Evolutionary conservation across 2,113 vertebrate genomes (phyloP).

Genomic region (Phyllostomus hastatus): DNA sequence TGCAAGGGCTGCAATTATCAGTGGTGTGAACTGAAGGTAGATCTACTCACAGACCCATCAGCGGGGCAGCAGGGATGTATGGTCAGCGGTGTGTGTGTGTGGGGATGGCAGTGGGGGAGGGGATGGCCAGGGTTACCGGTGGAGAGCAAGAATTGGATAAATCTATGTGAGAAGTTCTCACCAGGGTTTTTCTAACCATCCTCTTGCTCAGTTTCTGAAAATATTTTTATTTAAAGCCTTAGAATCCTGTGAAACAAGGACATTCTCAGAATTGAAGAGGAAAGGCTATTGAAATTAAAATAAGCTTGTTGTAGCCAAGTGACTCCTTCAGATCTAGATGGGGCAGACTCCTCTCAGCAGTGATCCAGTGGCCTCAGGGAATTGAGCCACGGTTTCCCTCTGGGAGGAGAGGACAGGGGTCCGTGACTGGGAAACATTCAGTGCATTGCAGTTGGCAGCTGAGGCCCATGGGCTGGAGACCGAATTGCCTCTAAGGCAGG

Average conservation of each 20-base stretch:
- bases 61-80: background rate
- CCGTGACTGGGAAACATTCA: background rate
- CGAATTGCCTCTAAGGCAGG: slow-evolving; percentile 13
- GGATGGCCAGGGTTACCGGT: background rate
- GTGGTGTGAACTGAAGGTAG: slow-evolving; percentile 52
- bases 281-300: slow-evolving; percentile 40
- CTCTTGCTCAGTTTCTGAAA: slow-evolving; percentile 50
- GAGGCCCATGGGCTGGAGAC: background rate
- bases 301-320: slow-evolving; percentile 52
- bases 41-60: slow-evolving; percentile 42
- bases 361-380: background rate
- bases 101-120: background rate
- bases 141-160: slow-evolving; percentile 44
- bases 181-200: slow-evolving; percentile 56
- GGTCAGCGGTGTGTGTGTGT: too few relatives aligned
- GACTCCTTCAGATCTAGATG: slow-evolving; percentile 58
- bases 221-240: slow-evolving; percentile 57
- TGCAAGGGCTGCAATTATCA: slow-evolving; percentile 55
- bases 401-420: slow-evolving; percentile 29
- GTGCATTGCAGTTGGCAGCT: slow-evolving; percentile 27
- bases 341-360: slow-evolving; percentile 1
- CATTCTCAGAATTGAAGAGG: background rate
- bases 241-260: slow-evolving; percentile 45
- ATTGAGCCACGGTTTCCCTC: slow-evolving; percentile 16
- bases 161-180: slow-evolving; percentile 51